Evolutionary conservation across 2,113 vertebrate genomes (phyloP), one percentile per base, ranked within the genome.

Genomic region (Eolophus roseicapilla): DNA sequence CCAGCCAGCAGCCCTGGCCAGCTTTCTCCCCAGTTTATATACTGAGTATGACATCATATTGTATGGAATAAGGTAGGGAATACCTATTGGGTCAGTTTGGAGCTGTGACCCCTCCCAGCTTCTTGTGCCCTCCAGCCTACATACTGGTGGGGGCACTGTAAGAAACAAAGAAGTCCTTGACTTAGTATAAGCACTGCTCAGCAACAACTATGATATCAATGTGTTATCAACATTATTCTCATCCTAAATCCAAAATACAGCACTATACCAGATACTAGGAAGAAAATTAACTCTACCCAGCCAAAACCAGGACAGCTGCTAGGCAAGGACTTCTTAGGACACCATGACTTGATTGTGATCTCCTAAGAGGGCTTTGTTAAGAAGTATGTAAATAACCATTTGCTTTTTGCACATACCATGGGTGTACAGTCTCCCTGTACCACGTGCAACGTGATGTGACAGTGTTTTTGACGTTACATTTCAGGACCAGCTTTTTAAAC

Each of bases 401-500:
- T 90, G 8, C 33, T 76, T 77, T 65, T 71, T 47, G 39, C 12
- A 57, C 41, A 64, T 55, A 64, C 57, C 33, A 35, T 59, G 13
- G 23, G 57, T 59, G 33, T 35, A 35, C 33, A 35, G 57, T 14
- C 21, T 59, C 55, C n/a, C 55, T 35, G 57, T 15, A 35, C 57
- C 13, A 16, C 17, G 55, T 82, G 29, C 24, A 43, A 53, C 9
- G 25, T 15, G 65, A 55, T 15, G 29, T 29, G 35, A 75, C 31
- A 35, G 46, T 55, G 53, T 37, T 68, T 47, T 27, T 71, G 60
- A 49, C 24, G 13, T 71, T 83, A 44, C 35, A 39, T 75, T 83
- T 93, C 67, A 60, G 83, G 55, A 59, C 50, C 23, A 52, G 35
- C 70, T 95, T 94, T 75, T 92, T 71, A 84, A 94, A 94, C 74